Evolutionary conservation across 2,888 invertebrate genomes (phyloP), one percentile per base, ranked within the genome.

Genomic region (Lucinisca nassula): DNA sequence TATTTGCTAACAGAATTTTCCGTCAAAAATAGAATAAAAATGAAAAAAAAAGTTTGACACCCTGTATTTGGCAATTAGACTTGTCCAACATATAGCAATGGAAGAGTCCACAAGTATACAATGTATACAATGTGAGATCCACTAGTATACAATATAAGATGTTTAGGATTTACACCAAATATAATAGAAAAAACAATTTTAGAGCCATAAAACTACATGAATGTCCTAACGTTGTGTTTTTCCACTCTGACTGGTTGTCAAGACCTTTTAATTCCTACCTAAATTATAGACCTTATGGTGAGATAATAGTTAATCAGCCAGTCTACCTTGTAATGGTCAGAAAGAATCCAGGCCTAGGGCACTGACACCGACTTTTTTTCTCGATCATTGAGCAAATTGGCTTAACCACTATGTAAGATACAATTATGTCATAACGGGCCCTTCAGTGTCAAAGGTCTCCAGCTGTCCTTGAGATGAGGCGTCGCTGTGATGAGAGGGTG

Each of bases 381-480:
- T 35, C 67, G 35, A 67, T 67, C 67, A 67, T 67, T 67, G 67
- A 67, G 35, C 67, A 67, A 67, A 67, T 67, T 67, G 67, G 67
- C 67, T 35, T 67, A 35, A 67, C 67, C 67, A 67, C 67, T n/a
- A 67, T 67, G 67, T 32, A 8, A 35, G 67, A 67, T 67, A 67
- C 67, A 10, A 67, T 67, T 67, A 67, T 67, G 67, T 67, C 67
- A 67, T 67, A 61, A 67, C 35, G 35, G 17, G 35, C 67, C 67
- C 67, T 67, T 67, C 35, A 67, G 67, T 67, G 30, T 67, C 67
- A 67, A 67, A 30, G 67, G 67, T n/a, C 1, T 35, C 67, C 67
- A 4, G 67, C 67, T 67, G 67, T n/a, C 67, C 67, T 67, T 67
- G 67, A 21, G 35, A 35, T 35, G 35, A 24, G 67, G 67, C 45